Evolutionary conservation across 2,888 invertebrate genomes (phyloP), one percentile per base, ranked within the genome.

Genomic region (Serrognathus titanus): DNA sequence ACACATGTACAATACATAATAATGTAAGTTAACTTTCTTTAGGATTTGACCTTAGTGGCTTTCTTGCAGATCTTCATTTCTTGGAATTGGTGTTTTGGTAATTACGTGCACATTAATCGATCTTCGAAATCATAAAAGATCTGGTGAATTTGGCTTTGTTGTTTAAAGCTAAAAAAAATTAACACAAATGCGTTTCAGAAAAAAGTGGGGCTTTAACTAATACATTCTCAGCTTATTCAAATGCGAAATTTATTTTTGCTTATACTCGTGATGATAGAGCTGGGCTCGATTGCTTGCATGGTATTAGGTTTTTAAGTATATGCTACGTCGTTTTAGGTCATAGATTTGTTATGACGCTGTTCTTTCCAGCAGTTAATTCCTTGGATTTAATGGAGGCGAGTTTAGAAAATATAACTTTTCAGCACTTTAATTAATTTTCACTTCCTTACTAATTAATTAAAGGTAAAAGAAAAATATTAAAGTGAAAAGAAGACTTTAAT

Each of bases 301-400:
- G 84, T 9, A 74, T 84, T 5, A 73, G 83, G 37, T 78, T 78
- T 60, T 61, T 81, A 16, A 79, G 79, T 60, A 81, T 79, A 57
- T 66, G 71, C 40, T 81, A 80, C 77, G 78, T 82, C 2, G 68
- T 80, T 13, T 57, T 79, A 8, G 81, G 79, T 1, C 82, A 82
- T 63, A 70, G 75, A 41, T 80, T 75, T 66, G 65, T 73, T 13
- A 69, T 71, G 65, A 65, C 67, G 24, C 62, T 74, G 58, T 68
- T 70, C 16, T 69, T 70, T 48, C 74, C 76, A 5, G 63, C 73
- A 20, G 66, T 75, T 48, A 79, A 79, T 63, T 65, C 71, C 8
- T 60, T 72, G 57, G 73, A 75, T 51, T 65, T 76, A 51, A 65
- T 75, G 41, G 72, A 75, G 51, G 79, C 78, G 67, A 69, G 68